Conservation (phyloP, 2,888 invertebrate genomes). For the Aspidiotus destructor region DNA sequence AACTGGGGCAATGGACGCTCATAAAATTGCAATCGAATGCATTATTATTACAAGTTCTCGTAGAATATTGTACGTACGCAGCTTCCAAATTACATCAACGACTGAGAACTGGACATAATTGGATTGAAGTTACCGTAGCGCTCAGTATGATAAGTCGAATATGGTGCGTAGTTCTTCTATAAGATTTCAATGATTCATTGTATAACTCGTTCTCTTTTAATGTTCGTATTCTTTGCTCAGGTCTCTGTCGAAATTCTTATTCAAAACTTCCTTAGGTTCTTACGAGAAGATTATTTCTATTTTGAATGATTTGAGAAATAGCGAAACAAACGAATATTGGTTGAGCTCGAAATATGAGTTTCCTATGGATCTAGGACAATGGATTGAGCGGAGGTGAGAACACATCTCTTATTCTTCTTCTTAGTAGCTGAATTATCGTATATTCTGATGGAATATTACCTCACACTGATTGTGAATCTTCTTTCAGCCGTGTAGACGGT, state of each 20-base stretch:
- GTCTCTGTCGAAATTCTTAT: slow-evolving; percentile 11
- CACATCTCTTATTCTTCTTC: too few relatives aligned
- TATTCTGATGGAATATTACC: too few relatives aligned
- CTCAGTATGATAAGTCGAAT: slow-evolving; percentile 20
- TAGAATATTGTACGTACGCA: slow-evolving; percentile 13
- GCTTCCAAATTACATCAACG: slow-evolving; percentile 11
- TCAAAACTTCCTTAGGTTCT: not conserved
- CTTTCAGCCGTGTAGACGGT: too few relatives aligned
- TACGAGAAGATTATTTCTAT: slow-evolving; percentile 11
- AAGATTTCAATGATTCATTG: not conserved
- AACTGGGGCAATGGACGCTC: slow-evolving; percentile 16
- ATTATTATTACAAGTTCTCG: slow-evolving; percentile 17
- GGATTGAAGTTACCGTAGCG: slow-evolving; percentile 21
- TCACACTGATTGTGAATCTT: too few relatives aligned
- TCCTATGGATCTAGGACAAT: too few relatives aligned
- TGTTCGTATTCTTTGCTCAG: not conserved
- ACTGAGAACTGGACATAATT: slow-evolving; percentile 25
- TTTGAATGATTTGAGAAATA: not conserved
- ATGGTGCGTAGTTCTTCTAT: slow-evolving; percentile 6
- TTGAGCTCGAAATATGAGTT: too few relatives aligned
- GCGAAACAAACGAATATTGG: too few relatives aligned
- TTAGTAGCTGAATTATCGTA: too few relatives aligned
- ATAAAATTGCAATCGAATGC: slow-evolving; percentile 19
- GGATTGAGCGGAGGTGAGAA: too few relatives aligned
- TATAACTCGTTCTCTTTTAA: not conserved